Evolutionary conservation across 37 sponge, comb jelly and placozoan species (phyloP), one percentile per base, ranked within the genome.

Genomic region (Hexactinellida sp.): DNA sequence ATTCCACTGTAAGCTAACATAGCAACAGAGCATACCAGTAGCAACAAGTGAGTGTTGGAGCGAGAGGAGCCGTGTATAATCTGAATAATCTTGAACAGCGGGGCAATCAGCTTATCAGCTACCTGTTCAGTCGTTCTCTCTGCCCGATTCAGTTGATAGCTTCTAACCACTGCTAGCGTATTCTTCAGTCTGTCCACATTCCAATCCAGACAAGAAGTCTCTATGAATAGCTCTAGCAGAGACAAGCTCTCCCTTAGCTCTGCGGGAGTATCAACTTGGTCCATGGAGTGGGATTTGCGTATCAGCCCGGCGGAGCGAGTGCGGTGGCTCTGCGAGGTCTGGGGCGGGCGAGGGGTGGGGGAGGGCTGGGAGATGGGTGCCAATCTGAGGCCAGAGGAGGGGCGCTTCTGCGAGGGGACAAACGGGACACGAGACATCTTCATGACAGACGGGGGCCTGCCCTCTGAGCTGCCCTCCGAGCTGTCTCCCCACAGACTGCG

Each of bases 111-210:
- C 5, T n/a, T 63, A n/a, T 63, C 76, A 10, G 76, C 21, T 10
- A 63, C 5, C 34, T 63, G 76, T 23, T 63, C 76, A n/a, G 32
- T 63, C 3, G 5, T 28, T n/a, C 25, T 23, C 5, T 32, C 76
- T 21, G 21, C 76, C 30, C 13, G 1, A 23, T 28, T n/a, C 19
- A 63, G 21, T n/a, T 21, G 13, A 23, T 63, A 63, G 76, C 76
- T 63, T 3, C 76, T 32, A 3, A 63, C 5, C 25, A 28, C 28
- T 25, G 76, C 76, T 10, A 63, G 76, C 34, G 76, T n/a, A 23
- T 63, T 63, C 76, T 63, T 63, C 19, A 63, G 76, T 63, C 76
- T 63, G 76, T 63, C 76, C 34, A 25, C 34, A 5, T 63, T 63
- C 76, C 76, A 63, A 63, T n/a, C 30, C 21, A n/a, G 3, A n/a